Base-by-base conservation (phyloP, 2,888 invertebrate genomes). In the Iphiclides podalirius region DNA sequence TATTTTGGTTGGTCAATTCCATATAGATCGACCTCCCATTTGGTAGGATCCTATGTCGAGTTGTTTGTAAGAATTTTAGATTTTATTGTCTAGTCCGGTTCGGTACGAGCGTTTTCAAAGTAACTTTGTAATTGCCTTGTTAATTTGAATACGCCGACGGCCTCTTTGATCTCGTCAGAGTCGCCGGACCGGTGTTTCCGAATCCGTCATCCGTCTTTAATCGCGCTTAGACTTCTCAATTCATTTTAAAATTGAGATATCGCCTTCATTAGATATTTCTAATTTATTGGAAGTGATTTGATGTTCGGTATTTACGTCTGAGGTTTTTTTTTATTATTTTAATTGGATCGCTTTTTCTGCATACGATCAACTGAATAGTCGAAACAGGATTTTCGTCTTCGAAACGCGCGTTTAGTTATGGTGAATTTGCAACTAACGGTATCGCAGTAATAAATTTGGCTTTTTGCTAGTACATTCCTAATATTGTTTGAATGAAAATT, bases 101-200 rank as follows among this genome's bases (percentile, higher is more conserved):
- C 51, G 54, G 47, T 62, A 67, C 61, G 61, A 72, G 67, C 67
- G 65, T 72, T 77, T 79, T 74, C 72, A 61, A 75, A 69, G 75
- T 75, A 79, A 78, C 66, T 64, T 70, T 67, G 78, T 84, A 79
- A 86, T 83, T 85, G 78, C 74, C 79, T 81, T 82, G 84, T 86
- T 85, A 83, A 83, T 83, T 79, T 75, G 72, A 76, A 77, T 72
- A 72, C 68, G 64, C 63, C 59, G 72, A 69, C 84, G 83, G 80
- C 63, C 53, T 66, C 75, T 87, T 80, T 84, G 81, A 86, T 75
- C 59, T 67, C 65, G 62, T 65, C 69, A 55, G 66, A 79, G 72
- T 73, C 69, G 80, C 75, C 66, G 64, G 76, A 78, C 79, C 70
- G 67, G 78, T 75, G 70, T 72, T 72, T 75, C 64, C 59, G 68